A percentile compares a stretch with the other conserved stretches of the same genome.
Conservation (phyloP, 2,113 vertebrate species). For the Nannobrachium achirus region DNA sequence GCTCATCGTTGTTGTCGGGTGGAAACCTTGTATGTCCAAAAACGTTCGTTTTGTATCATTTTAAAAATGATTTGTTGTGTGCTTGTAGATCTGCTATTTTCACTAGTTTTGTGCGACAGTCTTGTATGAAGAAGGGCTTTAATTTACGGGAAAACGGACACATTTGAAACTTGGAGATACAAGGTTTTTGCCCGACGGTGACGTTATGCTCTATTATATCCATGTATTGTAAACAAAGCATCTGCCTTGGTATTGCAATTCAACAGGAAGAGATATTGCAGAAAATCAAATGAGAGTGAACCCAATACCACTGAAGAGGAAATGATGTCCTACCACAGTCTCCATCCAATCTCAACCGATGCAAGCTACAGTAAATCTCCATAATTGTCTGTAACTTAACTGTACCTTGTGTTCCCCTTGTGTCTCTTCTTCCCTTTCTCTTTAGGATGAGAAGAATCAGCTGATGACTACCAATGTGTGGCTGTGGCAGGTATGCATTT, state of each 20-base stretch:
- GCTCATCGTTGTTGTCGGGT: no score
- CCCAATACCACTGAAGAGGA: slow-evolving; percentile 2
- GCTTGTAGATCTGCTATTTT: no score
- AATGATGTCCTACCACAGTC: background rate
- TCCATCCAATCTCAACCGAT: slow-evolving; percentile 4
- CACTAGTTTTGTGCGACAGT: no score
- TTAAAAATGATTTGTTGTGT: no score
- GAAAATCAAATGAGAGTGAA: slow-evolving; percentile 19
- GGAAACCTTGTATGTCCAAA: no score
- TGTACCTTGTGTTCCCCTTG: no score
- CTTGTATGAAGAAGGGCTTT: no score
- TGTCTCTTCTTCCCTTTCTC: slow-evolving; percentile 7
- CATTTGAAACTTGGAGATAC: no score
- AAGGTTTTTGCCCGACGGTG: no score
- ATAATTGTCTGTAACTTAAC: no score
- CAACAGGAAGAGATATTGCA: background rate
- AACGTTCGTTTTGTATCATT: no score
- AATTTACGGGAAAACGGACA: no score
- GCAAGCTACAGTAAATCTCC: background rate
- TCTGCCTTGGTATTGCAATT: background rate
- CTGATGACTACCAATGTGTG: slow-evolving; percentile 98
- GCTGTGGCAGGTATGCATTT: slow-evolving; percentile 81
- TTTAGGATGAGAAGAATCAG: slow-evolving; percentile 97
- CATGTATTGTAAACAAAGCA: slow-evolving; percentile 19
- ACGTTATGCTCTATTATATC: slow-evolving; percentile 10